Evolutionary conservation across 2,113 vertebrate genomes (phyloP), one percentile per base, ranked within the genome.

Genomic region (Takifugu flavidus): DNA sequence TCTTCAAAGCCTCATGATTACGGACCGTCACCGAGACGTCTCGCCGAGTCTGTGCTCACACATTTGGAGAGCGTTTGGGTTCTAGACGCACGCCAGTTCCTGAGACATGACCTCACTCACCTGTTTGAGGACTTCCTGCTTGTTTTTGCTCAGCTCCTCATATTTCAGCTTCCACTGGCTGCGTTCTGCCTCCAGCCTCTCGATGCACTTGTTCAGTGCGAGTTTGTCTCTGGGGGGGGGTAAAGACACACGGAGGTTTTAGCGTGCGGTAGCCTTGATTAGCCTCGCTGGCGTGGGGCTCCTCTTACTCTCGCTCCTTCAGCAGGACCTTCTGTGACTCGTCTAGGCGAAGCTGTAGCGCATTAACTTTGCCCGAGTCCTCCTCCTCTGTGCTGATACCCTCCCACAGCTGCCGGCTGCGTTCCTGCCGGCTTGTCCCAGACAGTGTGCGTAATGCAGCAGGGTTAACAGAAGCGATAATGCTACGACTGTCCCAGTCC

Each of bases 151-250:
- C 71, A 98, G 92, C 70, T 98, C 97, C 74, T 99, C 96, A 0
- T 95, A 95, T 82, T 99, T 99, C 63, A 95, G 88, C 84, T 97
- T 98, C 96, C 95, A 98, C 66, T 98, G 95, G 84, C 90, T 94
- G 65, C 98, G 91, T 46, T 99, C 97, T 0, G 87, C 86, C 85
- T 98, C 97, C 83, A 99, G 91, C 78, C 95, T 96, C 89, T 98
- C 96, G 0, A 99, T 98, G 89, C 64, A 95, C 82, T 92, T 97
- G 83, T 93, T 93, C 69, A 99, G 91, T 0, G 92, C 85, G 50
- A 94, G 88, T 71, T 99, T 99, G 88, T 99, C 96, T 85, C 97
- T 98, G 82, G 14, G 28, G 8, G n/a, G n/a, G 13, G n/a, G 73
- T 55, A 71, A 6, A 62, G 6, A 78, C 39, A 69, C 12, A 49